These are phyloP conservation scores for Ptilodon capucinus DNA, from an alignment of 2,888 invertebrate genomes.

Conservation along the genomic window DNA sequence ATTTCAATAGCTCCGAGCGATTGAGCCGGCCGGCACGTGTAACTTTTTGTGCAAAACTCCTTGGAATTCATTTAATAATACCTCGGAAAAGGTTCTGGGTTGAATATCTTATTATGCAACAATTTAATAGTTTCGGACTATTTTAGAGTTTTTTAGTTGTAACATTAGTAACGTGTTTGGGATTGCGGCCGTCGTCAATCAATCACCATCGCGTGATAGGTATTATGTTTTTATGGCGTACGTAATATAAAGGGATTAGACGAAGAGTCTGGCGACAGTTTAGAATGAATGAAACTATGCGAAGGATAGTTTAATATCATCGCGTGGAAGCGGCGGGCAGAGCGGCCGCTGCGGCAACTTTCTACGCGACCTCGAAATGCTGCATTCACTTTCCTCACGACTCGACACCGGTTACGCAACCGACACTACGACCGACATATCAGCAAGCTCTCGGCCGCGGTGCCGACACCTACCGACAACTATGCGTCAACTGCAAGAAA, in stretches of 20 bases:
- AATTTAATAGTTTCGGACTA: constrained; percentile 53
- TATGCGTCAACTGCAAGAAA: constrained; percentile 32
- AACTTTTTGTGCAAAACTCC: constrained; percentile 78
- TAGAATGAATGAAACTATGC: constrained; percentile 41
- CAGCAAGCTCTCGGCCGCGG: constrained; percentile 41
- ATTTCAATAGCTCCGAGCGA: constrained; percentile 77
- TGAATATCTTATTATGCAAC: constrained; percentile 78
- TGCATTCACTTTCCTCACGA: constrained; percentile 80
- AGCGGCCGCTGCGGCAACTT: constrained; percentile 68
- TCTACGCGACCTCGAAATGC: constrained; percentile 81
- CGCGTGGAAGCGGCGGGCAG: constrained; percentile 41
- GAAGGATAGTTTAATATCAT: constrained; percentile 32
- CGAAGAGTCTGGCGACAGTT: constrained; percentile 16
- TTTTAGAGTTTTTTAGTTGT: constrained; percentile 43
- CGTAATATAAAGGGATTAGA: constrained; percentile 22
- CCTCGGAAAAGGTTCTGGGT: constrained; percentile 60
- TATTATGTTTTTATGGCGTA: constrained; percentile 31
- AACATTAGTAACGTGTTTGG: constrained; percentile 43
- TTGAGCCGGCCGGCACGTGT: constrained; percentile 74
- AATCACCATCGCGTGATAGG: constrained; percentile 47
- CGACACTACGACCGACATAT: constrained; percentile 72
- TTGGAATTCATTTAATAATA: constrained; percentile 67
- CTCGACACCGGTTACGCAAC: constrained; percentile 79
- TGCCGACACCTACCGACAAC: constrained; percentile 32
- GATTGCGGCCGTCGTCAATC: constrained; percentile 42